Evolutionary conservation across 2,113 vertebrate genomes (phyloP), one percentile per base, ranked within the genome.

Genomic region (Gopherus flavomarginatus): DNA sequence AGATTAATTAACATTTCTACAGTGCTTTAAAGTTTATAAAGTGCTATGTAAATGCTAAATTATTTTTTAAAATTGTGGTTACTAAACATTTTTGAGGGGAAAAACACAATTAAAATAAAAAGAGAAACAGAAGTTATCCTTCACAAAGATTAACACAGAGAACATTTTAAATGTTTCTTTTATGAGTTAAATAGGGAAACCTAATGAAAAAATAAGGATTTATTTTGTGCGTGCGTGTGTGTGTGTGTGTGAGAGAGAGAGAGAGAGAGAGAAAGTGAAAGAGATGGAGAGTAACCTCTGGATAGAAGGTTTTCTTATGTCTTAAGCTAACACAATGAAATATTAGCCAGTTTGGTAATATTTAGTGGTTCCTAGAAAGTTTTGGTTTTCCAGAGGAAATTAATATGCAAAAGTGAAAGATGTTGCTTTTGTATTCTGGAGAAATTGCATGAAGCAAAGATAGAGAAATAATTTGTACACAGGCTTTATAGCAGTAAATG

Each of bases 1-100:
- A 89, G 89, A 86, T 83, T 93, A 91, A 90, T 88, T 83, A 91
- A 86, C 62, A 47, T 35, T 85, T 69, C 9, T 14, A n/a, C 31
- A 12, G 44, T 72, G 56, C 83, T 91, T 83, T 86, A 79, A 86
- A 88, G 52, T 88, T 88, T 24, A 4, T 42, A 80, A 88, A 52
- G 78, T 95, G 27, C 5, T 82, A 78, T 85, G 81, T 86, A 79
- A 90, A 38, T 91, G 11, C n/a, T 77, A 47, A 72, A 38, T 38
- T 72, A 17, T 44, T 42, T 57, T 56, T 54, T 8, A 24, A 44
- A 82, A 81, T n/a, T 49, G 16, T 27, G 13, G 16, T n/a, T 42
- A 44, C 42, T 14, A 24, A 77, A 77, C 42, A 47, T 44, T 83
- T 83, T 83, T 2, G 5, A 50, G 53, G 21, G 21, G n/a, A 16